A percentile compares a stretch with the other conserved stretches of the same genome.
Conservation (phyloP, 2,888 invertebrate species). For the Parnassius glacialis region DNA sequence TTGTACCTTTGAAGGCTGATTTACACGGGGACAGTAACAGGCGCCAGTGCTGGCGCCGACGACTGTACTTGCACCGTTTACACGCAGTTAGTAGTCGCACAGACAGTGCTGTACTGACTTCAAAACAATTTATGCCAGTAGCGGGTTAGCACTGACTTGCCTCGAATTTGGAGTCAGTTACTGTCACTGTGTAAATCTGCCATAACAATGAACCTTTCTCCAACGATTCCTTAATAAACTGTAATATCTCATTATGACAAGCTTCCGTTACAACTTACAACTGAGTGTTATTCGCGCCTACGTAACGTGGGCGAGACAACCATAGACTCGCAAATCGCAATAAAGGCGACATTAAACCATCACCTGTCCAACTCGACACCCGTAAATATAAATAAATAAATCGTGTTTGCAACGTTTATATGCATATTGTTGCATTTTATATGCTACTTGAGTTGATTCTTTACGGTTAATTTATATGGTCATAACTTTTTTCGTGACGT, state of each 20-base stretch:
- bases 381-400: constrained; percentile 46
- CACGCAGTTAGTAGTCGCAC: no score
- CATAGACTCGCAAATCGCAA: constrained; percentile 58
- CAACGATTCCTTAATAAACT: constrained; percentile 5
- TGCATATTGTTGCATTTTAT: constrained; percentile 32
- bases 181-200: no score
- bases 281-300: constrained; percentile 28
- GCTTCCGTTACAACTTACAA: constrained; percentile 23
- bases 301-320: constrained; percentile 49
- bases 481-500: no score
- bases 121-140: no score
- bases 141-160: no score
- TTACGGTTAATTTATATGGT: no score
- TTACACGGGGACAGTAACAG: no score
- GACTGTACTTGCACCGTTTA: no score
- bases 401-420: constrained; percentile 37
- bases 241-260: constrained; percentile 11
- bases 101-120: no score
- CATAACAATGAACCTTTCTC: background rate
- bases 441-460: background rate
- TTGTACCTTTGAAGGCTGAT: no score
- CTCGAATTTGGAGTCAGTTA: no score
- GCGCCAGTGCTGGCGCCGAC: no score
- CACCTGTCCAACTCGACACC: constrained; percentile 42
- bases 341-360: constrained; percentile 57